A percentile compares a stretch with the other conserved stretches of the same genome.
These are phyloP conservation scores for Condylostylus longicornis DNA, from an alignment of 1,140 invertebrate genomes.

Conservation along the genomic window DNA sequence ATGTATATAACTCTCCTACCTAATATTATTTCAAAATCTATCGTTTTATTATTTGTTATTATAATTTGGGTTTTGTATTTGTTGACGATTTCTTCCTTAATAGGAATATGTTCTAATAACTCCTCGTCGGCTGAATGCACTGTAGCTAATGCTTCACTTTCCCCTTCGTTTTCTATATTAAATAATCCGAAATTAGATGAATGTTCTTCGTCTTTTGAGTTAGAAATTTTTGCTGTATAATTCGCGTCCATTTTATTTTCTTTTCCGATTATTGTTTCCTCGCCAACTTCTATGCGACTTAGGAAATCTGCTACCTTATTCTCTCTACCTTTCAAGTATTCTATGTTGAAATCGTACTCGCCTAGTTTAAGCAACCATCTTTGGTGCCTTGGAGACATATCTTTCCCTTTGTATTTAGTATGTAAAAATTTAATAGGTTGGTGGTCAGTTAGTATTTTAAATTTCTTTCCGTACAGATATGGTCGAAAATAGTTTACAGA, in stretches of 20 bases:
- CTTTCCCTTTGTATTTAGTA: conserved; percentile 6
- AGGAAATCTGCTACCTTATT: conserved; percentile 8
- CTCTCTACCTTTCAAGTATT: conserved; percentile 7
- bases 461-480: conserved; percentile 26
- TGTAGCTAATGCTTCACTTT: neutral
- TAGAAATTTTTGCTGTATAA: too few relatives aligned
- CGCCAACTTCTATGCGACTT: conserved; percentile 4
- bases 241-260: too few relatives aligned
- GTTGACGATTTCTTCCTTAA: too few relatives aligned
- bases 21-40: neutral
- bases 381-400: conserved; percentile 4
- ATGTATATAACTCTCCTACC: conserved; percentile 4
- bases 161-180: neutral
- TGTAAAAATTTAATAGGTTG: conserved; percentile 34
- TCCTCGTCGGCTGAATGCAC: neutral
- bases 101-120: too few relatives aligned
- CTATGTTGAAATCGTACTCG: conserved; percentile 5
- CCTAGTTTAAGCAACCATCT: conserved; percentile 6
- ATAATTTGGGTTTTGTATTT: neutral
- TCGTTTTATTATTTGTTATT: neutral
- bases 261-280: conserved; percentile 1
- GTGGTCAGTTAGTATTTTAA: conserved; percentile 35
- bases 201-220: too few relatives aligned
- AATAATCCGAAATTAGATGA: too few relatives aligned
- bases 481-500: conserved; percentile 31